Base-by-base conservation (phyloP, 2,888 invertebrate species). In the Thelaira solivaga region DNA sequence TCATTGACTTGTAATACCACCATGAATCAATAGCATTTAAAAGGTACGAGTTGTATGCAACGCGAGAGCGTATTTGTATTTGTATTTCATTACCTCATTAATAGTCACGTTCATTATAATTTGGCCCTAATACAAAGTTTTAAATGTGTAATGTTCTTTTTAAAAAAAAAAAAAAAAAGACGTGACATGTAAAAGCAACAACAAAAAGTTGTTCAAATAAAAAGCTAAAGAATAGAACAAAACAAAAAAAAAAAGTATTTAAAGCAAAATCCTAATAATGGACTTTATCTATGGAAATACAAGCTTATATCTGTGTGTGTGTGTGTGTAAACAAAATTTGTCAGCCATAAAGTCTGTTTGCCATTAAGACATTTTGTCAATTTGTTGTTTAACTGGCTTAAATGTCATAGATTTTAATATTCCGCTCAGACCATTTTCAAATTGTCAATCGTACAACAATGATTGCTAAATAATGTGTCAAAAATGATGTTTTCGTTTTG, bases 381-480 rank as follows among this genome's bases (percentile, higher is more conserved):
- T 36, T 47, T 41, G 61, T 53, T 26, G 22, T n/a, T 55, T 16
- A 39, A 47, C 29, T 16, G 16, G 16, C 36, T 45, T 29, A 65
- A 47, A 51, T 69, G 57, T 53, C 36, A 61, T 26, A 61, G 16
- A 22, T 53, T 72, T 78, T 74, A 64, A 24, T 74, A 78, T 78
- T 78, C 78, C 26, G n/a, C 29, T 74, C 78, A 78, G 51, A 57
- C 10, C 6, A 34, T 61, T 39, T 65, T 65, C 20, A 74, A 78
- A 78, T 78, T 78, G 78, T 78, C 74, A 78, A 78, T 74, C 69
- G 78, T 78, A 78, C 78, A 74, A 65, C 78, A 64, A 69, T 76
- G 76, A 80, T 80, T 80, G 80, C 74, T 74, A 80, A 80, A 80
- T 80, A 80, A 80, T 80, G 80, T 80, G 80, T 80, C 80, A 80